phyloP scores from a whole-genome alignment of 2,797 vertebrate genomes.

The Steatocranus sp. region DNA sequence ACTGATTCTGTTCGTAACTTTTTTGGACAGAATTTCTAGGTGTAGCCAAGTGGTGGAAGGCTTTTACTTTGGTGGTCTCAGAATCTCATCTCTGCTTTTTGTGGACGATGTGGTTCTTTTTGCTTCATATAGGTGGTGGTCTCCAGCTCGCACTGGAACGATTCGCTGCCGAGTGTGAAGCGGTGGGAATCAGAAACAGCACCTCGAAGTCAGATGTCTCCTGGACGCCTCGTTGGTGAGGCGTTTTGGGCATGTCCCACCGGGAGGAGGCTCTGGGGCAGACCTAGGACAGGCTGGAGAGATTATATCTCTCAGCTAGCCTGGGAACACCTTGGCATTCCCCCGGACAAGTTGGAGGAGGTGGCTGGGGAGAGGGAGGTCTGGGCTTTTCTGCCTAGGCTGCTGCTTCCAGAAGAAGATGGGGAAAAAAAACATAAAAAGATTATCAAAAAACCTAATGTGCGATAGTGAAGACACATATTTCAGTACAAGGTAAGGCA shows the following conservation, averaged over 20 bases:
- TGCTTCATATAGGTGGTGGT: background rate
- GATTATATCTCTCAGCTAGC: background rate
- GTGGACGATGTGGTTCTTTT: background rate
- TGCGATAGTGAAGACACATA: accelerated
- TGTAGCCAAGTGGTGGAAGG: no score
- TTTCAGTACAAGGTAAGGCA: background rate
- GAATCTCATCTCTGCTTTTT: background rate
- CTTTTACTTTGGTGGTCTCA: background rate
- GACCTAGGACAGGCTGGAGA: background rate
- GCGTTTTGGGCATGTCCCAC: background rate
- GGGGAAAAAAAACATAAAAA: background rate
- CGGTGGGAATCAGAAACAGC: background rate
- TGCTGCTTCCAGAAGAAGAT: background rate
- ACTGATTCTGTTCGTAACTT: background rate
- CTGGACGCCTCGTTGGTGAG: accelerated
- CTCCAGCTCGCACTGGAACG: accelerated
- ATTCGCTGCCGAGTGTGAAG: accelerated
- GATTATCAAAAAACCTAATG: background rate
- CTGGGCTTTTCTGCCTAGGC: background rate
- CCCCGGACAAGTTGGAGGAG: background rate
- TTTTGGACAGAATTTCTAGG: background rate
- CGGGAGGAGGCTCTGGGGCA: accelerated
- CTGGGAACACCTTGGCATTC: accelerated
- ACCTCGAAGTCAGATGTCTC: accelerated
- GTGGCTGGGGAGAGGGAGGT: background rate